Percentiles rank a stretch among this genome's conserved stretches.
phyloP scores from a whole-genome alignment of 2,888 invertebrate genomes.

The Cryptus armator region DNA sequence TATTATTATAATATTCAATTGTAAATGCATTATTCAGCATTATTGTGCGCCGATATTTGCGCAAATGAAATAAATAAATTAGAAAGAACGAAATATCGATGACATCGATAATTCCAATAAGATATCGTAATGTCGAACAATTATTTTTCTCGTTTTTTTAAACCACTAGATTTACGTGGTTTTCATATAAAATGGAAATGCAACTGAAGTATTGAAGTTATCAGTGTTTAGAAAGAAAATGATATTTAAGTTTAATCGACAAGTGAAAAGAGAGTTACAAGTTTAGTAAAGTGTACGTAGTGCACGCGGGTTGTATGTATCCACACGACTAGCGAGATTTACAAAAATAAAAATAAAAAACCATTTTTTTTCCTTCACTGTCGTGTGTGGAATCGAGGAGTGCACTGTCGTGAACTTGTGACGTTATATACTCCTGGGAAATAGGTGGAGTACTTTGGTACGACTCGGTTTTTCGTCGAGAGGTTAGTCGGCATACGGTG shows the following conservation, averaged over 20 bases:
- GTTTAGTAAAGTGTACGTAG: neutral
- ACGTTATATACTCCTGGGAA: constrained; percentile 72
- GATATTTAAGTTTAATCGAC: no score
- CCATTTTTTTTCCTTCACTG: constrained; percentile 14
- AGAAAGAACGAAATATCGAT: no score
- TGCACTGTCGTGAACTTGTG: constrained; percentile 55
- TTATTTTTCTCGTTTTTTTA: no score
- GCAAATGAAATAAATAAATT: no score
- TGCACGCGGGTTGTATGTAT: neutral
- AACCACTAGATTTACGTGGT: no score
- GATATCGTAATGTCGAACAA: no score
- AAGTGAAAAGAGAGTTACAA: neutral
- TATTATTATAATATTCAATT: no score
- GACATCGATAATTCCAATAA: no score
- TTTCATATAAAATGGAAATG: no score
- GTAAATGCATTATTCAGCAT: no score
- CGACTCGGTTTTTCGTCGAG: constrained; percentile 32
- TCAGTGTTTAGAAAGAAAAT: no score
- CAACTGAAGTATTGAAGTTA: no score
- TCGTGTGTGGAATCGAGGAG: constrained; percentile 23
- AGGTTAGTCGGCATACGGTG: constrained; percentile 39
- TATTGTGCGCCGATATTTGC: neutral
- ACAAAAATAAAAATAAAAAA: constrained; percentile 69
- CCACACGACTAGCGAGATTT: constrained; percentile 5
- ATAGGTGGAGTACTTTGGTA: constrained; percentile 73